A percentile compares a stretch with the other conserved stretches of the same genome.
phyloP scores from a whole-genome alignment of 2,888 invertebrate genomes.

The Drosophila paracracens region DNA sequence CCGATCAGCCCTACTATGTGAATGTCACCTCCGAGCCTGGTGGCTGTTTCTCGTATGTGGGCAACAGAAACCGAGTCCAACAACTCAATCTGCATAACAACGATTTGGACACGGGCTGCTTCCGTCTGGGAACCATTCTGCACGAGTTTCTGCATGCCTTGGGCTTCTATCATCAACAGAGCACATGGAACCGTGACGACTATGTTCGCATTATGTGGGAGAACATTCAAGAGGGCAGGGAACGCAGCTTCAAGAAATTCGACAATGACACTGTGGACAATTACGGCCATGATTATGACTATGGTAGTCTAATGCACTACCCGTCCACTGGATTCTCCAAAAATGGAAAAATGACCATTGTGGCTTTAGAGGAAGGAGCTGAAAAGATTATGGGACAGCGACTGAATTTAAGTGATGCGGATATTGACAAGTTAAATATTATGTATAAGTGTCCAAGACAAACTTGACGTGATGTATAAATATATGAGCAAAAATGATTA shows the following conservation, averaged over 20 bases:
- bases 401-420: conserved; percentile 70
- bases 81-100: conserved; percentile 76
- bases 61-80: conserved; percentile 86
- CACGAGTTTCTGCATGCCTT: conserved; percentile 92
- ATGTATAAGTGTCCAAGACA: conserved; percentile 79
- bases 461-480: conserved; percentile 1
- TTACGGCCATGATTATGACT: conserved; percentile 90
- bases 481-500: background rate
- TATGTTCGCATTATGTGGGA: conserved; percentile 87
- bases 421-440: conserved; percentile 77
- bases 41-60: conserved; percentile 92
- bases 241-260: conserved; percentile 90
- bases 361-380: conserved; percentile 84
- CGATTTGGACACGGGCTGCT: conserved; percentile 79
- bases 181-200: conserved; percentile 90
- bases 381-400: conserved; percentile 69
- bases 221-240: conserved; percentile 86
- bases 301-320: conserved; percentile 93
- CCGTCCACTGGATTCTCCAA: conserved; percentile 89
- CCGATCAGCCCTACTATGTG: conserved; percentile 73
- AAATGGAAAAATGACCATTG: conserved; percentile 89
- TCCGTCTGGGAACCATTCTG: conserved; percentile 87
- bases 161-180: conserved; percentile 93
- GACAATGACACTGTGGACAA: conserved; percentile 86
- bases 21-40: conserved; percentile 79